Percentiles rank a stretch among this genome's conserved stretches.
phyloP scores from a whole-genome alignment of 1,140 invertebrate genomes.

The Zaprionus davidi region DNA sequence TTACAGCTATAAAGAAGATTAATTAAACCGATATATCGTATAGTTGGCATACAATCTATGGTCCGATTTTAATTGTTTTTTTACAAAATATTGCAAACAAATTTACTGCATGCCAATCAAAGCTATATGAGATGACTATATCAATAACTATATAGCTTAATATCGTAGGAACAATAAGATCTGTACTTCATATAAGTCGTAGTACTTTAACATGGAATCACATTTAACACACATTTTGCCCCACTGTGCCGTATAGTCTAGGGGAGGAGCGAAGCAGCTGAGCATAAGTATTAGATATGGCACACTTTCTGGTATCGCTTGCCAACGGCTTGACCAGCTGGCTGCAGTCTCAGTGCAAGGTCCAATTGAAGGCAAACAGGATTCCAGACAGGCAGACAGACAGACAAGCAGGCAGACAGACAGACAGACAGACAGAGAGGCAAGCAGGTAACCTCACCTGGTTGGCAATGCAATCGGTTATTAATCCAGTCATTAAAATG shows the following conservation, averaged over 20 bases:
- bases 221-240: background rate
- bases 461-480: background rate
- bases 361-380: background rate
- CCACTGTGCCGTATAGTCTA: background rate
- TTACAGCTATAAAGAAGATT: too few relatives aligned
- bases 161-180: too few relatives aligned
- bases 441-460: background rate
- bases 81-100: too few relatives aligned
- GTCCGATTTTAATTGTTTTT: too few relatives aligned
- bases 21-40: too few relatives aligned
- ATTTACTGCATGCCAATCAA: too few relatives aligned
- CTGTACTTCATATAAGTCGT: too few relatives aligned
- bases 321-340: slow-evolving; percentile 1
- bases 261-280: background rate
- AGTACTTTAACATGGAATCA: too few relatives aligned
- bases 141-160: too few relatives aligned
- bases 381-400: background rate
- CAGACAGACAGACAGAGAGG: background rate
- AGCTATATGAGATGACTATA: too few relatives aligned
- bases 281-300: background rate
- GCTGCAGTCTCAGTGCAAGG: background rate
- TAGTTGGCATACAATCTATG: too few relatives aligned
- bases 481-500: background rate
- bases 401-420: background rate
- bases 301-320: background rate